These are phyloP conservation scores for Acrobasis suavella DNA, from an alignment of 2,888 invertebrate genomes.

Conservation along the genomic window DNA sequence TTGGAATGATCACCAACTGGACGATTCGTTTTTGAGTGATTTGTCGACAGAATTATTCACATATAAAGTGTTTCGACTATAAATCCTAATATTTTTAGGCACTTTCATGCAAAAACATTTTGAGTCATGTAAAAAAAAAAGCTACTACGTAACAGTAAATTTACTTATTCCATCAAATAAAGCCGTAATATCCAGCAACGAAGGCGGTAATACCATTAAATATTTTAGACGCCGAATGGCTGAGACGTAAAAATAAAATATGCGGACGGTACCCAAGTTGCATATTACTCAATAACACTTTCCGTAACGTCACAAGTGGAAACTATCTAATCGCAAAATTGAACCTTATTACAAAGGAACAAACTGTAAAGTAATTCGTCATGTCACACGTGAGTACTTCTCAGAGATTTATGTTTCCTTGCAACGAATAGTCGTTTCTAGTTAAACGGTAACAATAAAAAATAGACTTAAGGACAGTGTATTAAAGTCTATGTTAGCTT, in stretches of 20 bases:
- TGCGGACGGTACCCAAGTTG: constrained; percentile 38
- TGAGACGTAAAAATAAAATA: constrained; percentile 28
- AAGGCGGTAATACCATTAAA: constrained; percentile 30
- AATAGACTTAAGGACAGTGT: constrained; percentile 1
- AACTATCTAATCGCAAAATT: constrained; percentile 1
- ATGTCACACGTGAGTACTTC: neutral
- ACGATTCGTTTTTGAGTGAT: no score
- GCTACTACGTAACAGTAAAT: neutral
- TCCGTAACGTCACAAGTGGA: constrained; percentile 1
- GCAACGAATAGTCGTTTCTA: constrained; percentile 11
- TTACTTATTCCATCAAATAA: neutral
- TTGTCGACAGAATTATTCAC: no score
- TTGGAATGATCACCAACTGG: no score
- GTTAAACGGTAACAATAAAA: neutral
- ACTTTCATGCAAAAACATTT: no score
- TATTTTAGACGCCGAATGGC: constrained; percentile 11
- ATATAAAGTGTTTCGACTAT: no score
- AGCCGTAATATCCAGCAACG: neutral
- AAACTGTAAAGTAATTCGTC: constrained; percentile 8
- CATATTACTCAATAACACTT: constrained; percentile 11
- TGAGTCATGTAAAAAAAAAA: no score
- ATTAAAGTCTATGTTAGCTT: constrained; percentile 28
- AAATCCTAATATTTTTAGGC: no score
- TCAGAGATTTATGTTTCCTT: constrained; percentile 14
- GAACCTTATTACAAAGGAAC: neutral